phyloP scores from a whole-genome alignment of 2,797 vertebrate species.

The Aulostomus chinensis region DNA sequence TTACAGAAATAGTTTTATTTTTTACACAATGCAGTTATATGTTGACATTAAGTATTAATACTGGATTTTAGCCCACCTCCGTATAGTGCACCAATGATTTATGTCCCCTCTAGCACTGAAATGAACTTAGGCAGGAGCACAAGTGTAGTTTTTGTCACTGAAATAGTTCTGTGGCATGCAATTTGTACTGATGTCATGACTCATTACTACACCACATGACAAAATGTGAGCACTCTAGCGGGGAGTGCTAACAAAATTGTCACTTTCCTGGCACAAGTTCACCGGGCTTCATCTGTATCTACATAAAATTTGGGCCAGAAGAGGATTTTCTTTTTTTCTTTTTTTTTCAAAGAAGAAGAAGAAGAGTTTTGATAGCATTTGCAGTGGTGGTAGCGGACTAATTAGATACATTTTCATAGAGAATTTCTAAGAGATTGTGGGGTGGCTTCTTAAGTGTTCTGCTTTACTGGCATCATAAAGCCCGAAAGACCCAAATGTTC shows the following conservation, averaged over 20 bases:
- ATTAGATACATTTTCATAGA: slow-evolving; percentile 41
- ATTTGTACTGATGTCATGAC: slow-evolving; percentile 44
- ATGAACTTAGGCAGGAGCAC: slow-evolving; percentile 16
- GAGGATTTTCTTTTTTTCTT: too few relatives aligned
- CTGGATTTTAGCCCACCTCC: background rate
- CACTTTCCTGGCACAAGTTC: slow-evolving; percentile 38
- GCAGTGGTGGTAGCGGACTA: slow-evolving; percentile 17
- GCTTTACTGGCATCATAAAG: slow-evolving; percentile 53
- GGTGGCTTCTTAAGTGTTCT: slow-evolving; percentile 48
- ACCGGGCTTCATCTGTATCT: slow-evolving; percentile 21
- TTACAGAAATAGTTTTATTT: too few relatives aligned
- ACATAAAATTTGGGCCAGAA: slow-evolving; percentile 9
- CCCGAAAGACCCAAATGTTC: slow-evolving; percentile 55
- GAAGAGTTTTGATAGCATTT: slow-evolving; percentile 31
- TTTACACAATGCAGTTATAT: too few relatives aligned
- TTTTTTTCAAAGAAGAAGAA: slow-evolving; percentile 1
- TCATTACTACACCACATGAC: slow-evolving; percentile 44
- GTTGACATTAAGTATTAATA: too few relatives aligned
- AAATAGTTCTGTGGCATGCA: slow-evolving; percentile 24
- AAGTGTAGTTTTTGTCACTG: slow-evolving; percentile 21
- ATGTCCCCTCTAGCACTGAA: slow-evolving; percentile 8
- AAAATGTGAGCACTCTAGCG: slow-evolving; percentile 30
- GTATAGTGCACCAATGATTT: slow-evolving; percentile 8
- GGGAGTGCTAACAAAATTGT: slow-evolving; percentile 23
- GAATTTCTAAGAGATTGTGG: slow-evolving; percentile 25